A percentile compares a stretch with the other conserved stretches of the same genome.
These are phyloP conservation scores for Nannobrachium achirus DNA, from an alignment of 2,113 vertebrate species.

Conservation along the genomic window DNA sequence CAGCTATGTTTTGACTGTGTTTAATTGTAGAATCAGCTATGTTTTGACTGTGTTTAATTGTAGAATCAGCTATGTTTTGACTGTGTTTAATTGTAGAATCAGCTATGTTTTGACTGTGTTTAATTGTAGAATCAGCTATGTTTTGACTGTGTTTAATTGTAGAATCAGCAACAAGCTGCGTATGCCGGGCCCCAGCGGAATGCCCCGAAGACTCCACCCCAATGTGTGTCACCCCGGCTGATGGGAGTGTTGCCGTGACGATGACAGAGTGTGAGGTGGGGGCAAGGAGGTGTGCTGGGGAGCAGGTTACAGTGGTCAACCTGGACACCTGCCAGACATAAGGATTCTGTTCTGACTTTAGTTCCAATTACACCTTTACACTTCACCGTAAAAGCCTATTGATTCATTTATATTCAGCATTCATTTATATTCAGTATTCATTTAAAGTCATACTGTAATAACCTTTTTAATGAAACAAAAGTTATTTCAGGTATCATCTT, in stretches of 20 bases:
- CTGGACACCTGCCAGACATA: slow-evolving; percentile 75
- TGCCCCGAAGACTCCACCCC: slow-evolving; percentile 75
- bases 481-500: no score
- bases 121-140: no score
- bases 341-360: background rate
- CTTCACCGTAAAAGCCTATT: background rate
- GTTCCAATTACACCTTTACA: no score
- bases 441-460: no score
- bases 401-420: no score
- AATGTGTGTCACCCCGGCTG: slow-evolving; percentile 76
- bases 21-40: slow-evolving; percentile 35
- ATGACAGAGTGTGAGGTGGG: slow-evolving; percentile 86
- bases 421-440: no score
- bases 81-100: no score
- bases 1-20: slow-evolving; percentile 6
- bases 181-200: slow-evolving; percentile 70
- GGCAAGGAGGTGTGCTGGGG: slow-evolving; percentile 77
- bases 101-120: no score
- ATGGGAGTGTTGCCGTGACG: slow-evolving; percentile 43
- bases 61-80: no score
- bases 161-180: slow-evolving; percentile 67
- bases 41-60: no score
- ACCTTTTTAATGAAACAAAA: no score
- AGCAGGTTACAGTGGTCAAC: slow-evolving; percentile 74
- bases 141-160: background rate